Evolutionary conservation across 2,113 vertebrate species (phyloP).

Genomic region (Mixornis gularis): DNA sequence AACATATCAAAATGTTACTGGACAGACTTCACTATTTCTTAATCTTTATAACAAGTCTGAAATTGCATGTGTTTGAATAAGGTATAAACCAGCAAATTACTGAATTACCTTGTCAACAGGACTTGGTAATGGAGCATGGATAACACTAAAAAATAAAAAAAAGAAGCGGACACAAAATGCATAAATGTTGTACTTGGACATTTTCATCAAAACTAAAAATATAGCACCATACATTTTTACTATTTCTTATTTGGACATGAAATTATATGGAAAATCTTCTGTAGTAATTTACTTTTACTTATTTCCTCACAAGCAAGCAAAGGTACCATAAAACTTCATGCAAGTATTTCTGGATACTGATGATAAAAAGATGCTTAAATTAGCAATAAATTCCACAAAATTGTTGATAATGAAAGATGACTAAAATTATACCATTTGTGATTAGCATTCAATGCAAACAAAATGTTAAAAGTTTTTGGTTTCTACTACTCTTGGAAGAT

Average conservation of each 20-base stretch:
- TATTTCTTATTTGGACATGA: not conserved
- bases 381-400: not conserved
- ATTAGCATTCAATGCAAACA: not conserved
- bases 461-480: not conserved
- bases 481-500: not conserved
- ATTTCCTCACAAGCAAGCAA: not conserved
- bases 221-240: not conserved
- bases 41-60: not conserved
- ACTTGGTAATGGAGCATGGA: conserved; percentile 92
- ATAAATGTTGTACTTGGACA: not conserved
- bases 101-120: conserved; percentile 95
- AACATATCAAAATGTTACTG: not conserved
- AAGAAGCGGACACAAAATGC: not conserved
- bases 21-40: not conserved
- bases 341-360: not conserved
- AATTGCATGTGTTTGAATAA: not conserved
- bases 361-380: not conserved
- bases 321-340: not conserved
- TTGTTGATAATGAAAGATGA: not conserved
- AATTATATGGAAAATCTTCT: not conserved
- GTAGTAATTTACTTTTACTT: not conserved
- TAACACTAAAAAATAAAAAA: conserved; percentile 79
- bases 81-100: conserved; percentile 1
- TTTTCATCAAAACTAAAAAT: not conserved
- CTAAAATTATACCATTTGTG: not conserved